Conservation (phyloP, 2,888 invertebrate genomes). For the Yponomeuta plumbellus region DNA sequence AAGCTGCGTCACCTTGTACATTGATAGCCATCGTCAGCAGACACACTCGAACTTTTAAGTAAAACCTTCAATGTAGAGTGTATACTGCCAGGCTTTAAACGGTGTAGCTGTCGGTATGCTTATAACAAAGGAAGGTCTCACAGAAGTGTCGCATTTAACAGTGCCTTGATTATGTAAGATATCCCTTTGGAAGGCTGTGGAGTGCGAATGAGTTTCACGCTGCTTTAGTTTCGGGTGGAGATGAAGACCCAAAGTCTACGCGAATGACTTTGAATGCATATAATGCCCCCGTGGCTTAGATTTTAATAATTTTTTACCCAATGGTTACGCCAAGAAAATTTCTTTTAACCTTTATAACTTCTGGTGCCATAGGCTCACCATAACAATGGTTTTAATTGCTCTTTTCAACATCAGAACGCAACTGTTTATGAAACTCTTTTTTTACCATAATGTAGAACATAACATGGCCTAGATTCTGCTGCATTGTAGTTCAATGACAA, state of each 20-base stretch:
- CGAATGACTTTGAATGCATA: not conserved
- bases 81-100: not conserved
- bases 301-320: no score
- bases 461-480: no score
- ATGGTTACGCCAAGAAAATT: no score
- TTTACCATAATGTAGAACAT: no score
- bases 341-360: no score
- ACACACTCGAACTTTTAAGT: not conserved
- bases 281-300: not conserved
- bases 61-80: not conserved
- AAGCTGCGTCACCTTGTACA: not conserved
- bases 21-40: not conserved
- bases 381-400: no score
- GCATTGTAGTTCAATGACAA: no score
- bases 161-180: slow-evolving; percentile 35
- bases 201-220: slow-evolving; percentile 43
- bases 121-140: slow-evolving; percentile 34
- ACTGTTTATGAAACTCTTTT: no score
- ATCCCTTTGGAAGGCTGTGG: slow-evolving; percentile 37
- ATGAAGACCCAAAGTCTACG: slow-evolving; percentile 20
- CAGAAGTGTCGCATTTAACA: slow-evolving; percentile 54
- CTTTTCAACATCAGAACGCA: no score
- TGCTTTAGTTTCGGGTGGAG: slow-evolving; percentile 35
- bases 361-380: no score
- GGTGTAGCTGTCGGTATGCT: slow-evolving; percentile 30